Base-by-base conservation (phyloP, 2,888 invertebrate species). In the Aleiodes testaceus region DNA sequence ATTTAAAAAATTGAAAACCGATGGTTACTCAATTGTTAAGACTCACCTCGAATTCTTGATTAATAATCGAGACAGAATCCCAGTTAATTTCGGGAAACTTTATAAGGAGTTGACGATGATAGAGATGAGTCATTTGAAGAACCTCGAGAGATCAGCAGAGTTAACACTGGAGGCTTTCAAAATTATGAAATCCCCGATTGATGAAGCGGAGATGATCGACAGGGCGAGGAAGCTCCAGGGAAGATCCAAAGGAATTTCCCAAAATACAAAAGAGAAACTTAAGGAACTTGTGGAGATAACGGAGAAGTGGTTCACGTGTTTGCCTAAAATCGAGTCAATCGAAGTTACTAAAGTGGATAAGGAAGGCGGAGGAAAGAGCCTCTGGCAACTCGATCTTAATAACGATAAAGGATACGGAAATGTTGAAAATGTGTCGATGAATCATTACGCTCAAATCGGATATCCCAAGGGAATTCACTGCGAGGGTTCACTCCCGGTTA, bases 401-500 rank as follows among this genome's bases (percentile, higher is more conserved):
- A 53, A 76, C 0, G 70, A 75, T 14, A 78, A 77, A 53, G 75
- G 55, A 14, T 84, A 81, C 52, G 78, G 78, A 22, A 78, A 72
- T 2, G 86, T 87, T 1, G 87, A 87, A 74, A 18, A 67, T 49
- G 59, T 85, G 12, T 87, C 84, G 1, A 44, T 81, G 0, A 69
- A 79, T 70, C 84, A 87, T 72, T 78, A 74, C 1, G 49, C 36
- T 2, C 1, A 73, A 3, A 30, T 78, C 26, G 81, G 80, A 12
- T 87, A 78, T 70, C 30, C 61, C 1, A 59, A 76, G 2, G 82
- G 84, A 3, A 65, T 91, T n/a, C 95, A 95, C 84, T 93, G 92
- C 81, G 95, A 95, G 85, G 93, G 94, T 1, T 87, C 90, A 0
- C 89, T 93, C 14, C 88, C 93, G 5, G 88, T 88, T 2, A 90